Base-by-base conservation (phyloP, 2,888 invertebrate genomes). In the Herminia tarsipennalis region DNA sequence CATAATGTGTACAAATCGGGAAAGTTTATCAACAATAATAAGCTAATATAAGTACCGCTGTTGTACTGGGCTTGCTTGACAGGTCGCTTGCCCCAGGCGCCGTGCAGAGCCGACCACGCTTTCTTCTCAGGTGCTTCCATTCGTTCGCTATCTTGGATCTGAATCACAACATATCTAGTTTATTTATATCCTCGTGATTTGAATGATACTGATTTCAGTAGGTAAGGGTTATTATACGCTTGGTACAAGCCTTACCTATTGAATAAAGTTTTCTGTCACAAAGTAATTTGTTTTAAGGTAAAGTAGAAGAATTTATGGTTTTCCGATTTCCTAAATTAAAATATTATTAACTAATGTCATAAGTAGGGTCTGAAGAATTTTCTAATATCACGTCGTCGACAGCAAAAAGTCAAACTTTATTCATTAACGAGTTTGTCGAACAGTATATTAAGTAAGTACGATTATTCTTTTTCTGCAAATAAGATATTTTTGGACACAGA, bases 81-180 rank as follows among this genome's bases (percentile, higher is more conserved):
- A 3, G 94, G 93, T 44, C 95, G 90, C 83, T 95, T 95, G 67
- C 95, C 95, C 95, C 95, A 95, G 10, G 94, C 94, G n/a, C 93
- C 94, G 73, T 94, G 94, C 76, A 95, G 92, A 29, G 93, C 92
- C 38, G 93, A 93, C 95, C 95, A 95, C 34, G 93, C 93, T 45
- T 94, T 91, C 81, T 95, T 95, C 61, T 94, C 90, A 0, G 87
- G 86, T 0, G 74, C 57, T 10, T 87, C 87, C 51, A 85, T 64
- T 33, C 66, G 68, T 25, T 80, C 80, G 50, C 44, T 73, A 17
- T 78, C 71, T 46, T 41, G 46, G 9, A 67, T 29, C 74, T 72
- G 54, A 4, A 24, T n/a, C 17, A 12, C n/a, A n/a, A n/a, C n/a
- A n/a, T n/a, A n/a, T n/a, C 20, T 18, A 5, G 20, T 18, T 18